Evolutionary conservation across 2,113 vertebrate species (phyloP).

Genomic region (Sinocyclocheilus maitianheensis): DNA sequence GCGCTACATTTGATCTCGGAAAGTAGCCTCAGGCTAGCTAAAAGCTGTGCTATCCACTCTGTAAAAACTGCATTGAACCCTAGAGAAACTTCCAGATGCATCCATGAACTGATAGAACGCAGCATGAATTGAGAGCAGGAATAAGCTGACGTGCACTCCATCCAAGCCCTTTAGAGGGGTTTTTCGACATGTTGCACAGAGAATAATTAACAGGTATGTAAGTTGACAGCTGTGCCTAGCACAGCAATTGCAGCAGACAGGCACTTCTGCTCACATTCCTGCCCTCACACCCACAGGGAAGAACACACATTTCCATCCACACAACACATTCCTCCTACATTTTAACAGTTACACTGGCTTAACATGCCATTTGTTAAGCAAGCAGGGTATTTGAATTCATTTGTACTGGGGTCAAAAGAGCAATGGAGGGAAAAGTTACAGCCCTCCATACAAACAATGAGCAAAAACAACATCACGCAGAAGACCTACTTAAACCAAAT

Average conservation of each 20-base stretch:
- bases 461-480: not conserved
- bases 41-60: not conserved
- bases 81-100: not conserved
- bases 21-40: not conserved
- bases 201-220: conserved; percentile 48
- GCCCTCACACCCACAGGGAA: conserved; percentile 17
- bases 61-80: not conserved
- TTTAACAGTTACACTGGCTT: not conserved
- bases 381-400: not conserved
- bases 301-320: not conserved
- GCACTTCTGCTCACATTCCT: conserved; percentile 28
- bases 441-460: not conserved
- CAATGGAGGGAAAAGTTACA: not conserved
- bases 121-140: not conserved
- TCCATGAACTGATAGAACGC: not conserved
- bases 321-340: not conserved
- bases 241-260: conserved; percentile 26
- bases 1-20: not conserved
- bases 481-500: not conserved
- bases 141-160: not conserved
- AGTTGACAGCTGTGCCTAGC: conserved; percentile 32
- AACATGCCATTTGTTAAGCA: not conserved
- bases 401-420: not conserved
- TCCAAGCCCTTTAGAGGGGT: conserved; percentile 9
- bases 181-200: conserved; percentile 10